Conservation (phyloP, 2,888 invertebrate species). For the Coecobrya sp. region DNA sequence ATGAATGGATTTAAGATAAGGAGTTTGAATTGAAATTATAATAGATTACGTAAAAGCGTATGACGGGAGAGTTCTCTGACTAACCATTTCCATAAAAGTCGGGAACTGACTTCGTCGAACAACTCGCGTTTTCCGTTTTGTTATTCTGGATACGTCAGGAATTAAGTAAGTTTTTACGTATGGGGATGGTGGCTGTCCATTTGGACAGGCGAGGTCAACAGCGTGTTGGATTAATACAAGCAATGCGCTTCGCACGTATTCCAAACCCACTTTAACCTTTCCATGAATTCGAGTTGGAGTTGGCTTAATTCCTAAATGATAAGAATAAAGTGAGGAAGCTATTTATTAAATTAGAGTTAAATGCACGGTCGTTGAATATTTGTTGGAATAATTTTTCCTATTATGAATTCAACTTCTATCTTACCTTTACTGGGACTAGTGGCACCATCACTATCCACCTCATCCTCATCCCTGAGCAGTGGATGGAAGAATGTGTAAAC, state of each 20-base stretch:
- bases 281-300: conserved; percentile 89
- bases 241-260: conserved; percentile 92
- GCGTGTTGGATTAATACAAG: conserved; percentile 97
- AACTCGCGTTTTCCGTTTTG: conserved; percentile 98
- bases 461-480: conserved; percentile 94
- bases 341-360: background rate
- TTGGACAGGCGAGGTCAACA: conserved; percentile 94
- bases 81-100: conserved; percentile 99
- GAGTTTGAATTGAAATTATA: no score
- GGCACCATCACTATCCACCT: conserved; percentile 92
- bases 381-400: background rate
- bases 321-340: background rate
- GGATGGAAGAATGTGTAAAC: conserved; percentile 99
- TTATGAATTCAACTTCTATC: background rate
- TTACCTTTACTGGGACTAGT: conserved; percentile 93
- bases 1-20: conserved; percentile 1
- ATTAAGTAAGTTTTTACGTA: conserved; percentile 97
- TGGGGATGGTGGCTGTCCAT: conserved; percentile 95
- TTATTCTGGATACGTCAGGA: conserved; percentile 96
- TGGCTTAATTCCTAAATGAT: conserved; percentile 44
- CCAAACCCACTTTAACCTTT: conserved; percentile 93
- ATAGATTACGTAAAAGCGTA: no score
- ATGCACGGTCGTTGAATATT: background rate
- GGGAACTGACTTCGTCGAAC: conserved; percentile 97
- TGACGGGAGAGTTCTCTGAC: no score